Base-by-base conservation (phyloP, 1,140 invertebrate species). In the Helicoverpa armigera region DNA sequence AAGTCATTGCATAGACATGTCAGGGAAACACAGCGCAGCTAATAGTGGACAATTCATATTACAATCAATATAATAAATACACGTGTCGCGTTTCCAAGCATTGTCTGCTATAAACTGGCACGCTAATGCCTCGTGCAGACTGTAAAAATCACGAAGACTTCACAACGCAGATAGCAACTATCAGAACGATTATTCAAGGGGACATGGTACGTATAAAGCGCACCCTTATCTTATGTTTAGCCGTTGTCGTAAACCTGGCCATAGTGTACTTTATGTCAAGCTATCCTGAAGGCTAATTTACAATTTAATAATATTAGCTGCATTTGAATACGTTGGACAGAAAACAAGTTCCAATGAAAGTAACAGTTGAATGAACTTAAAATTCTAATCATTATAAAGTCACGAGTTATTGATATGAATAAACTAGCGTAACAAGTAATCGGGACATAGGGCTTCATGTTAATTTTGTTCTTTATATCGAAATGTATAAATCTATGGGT, bases 131-230 rank as follows among this genome's bases (percentile, higher is more conserved):
- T 75, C 83, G 79, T 74, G 76, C 73, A 70, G 75, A 82, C 86
- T 82, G 85, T 91, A 90, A 92, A 91, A 92, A 91, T 88, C 82
- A 86, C 85, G 63, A 85, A 81, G 81, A 87, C 79, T 87, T 86
- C 77, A 80, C 80, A 80, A 85, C 85, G 56, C 74, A 89, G 89
- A 93, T 93, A 93, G 85, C 83, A 73, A 82, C 69, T 93, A 92
- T 93, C 91, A 78, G 18, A 77, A 69, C 86, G 85, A 92, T 91
- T 93, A 91, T 79, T 93, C 90, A 91, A 79, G 12, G 79, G 78
- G 87, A 83, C 87, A 87, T 82, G 63, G 84, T 82, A 85, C 83
- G 79, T 84, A 84, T 85, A 87, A 89, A 88, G 85, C 79, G 23
- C 61, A 74, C 58, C 81, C 72, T 82, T 79, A 82, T 82, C 81